Evolutionary conservation across 1,140 invertebrate genomes (phyloP).

Genomic region (Drosophila yakuba): DNA sequence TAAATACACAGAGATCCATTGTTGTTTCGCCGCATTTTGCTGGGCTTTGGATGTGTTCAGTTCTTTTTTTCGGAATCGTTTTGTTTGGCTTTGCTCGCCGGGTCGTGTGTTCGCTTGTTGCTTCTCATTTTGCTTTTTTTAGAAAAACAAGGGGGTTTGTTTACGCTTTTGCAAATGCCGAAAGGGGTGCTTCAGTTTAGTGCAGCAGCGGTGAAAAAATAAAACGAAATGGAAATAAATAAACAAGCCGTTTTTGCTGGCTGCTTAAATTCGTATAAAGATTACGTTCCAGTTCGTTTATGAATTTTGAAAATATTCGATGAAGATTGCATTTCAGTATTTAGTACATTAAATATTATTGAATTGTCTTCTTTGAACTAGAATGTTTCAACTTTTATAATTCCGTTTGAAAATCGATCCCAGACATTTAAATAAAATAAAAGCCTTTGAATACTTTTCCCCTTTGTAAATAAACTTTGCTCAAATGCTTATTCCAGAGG

Average conservation of each 20-base stretch:
- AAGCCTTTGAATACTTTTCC: too few relatives aligned
- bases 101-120: slow-evolving; percentile 47
- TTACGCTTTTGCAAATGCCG: slow-evolving; percentile 27
- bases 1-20: slow-evolving; percentile 64
- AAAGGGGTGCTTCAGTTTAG: slow-evolving; percentile 29
- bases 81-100: slow-evolving; percentile 68
- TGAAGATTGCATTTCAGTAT: neutral
- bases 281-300: slow-evolving; percentile 34
- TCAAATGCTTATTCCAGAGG: neutral
- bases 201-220: slow-evolving; percentile 33
- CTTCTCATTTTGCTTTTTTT: slow-evolving; percentile 28
- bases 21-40: slow-evolving; percentile 53
- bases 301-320: slow-evolving; percentile 19
- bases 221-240: slow-evolving; percentile 46
- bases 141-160: slow-evolving; percentile 21
- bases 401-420: too few relatives aligned
- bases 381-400: too few relatives aligned
- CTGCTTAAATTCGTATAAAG: slow-evolving; percentile 43
- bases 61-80: slow-evolving; percentile 50
- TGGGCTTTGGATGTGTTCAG: slow-evolving; percentile 10
- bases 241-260: slow-evolving; percentile 36
- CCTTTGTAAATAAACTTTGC: slow-evolving; percentile 6
- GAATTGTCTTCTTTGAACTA: too few relatives aligned
- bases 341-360: too few relatives aligned
- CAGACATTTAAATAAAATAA: neutral